Base-by-base conservation (phyloP, 2,888 invertebrate genomes). In the Frankliniella fusca region DNA sequence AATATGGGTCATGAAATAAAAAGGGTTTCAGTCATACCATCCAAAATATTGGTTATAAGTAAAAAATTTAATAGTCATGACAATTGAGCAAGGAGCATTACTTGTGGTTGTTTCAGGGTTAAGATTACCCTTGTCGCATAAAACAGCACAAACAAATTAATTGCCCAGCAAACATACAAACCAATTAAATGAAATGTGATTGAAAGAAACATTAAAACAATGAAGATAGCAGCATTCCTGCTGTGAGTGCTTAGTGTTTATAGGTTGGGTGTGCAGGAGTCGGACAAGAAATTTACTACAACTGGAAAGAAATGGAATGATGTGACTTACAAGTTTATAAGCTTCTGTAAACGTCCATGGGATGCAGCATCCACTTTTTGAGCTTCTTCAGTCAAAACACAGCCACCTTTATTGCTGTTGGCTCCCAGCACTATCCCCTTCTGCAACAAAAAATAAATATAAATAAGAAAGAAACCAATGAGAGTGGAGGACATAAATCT, bases 61-160 rank as follows among this genome's bases (percentile, higher is more conserved):
- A 2, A 76, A 76, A 54, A 27, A 76, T 27, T 76, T 76, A 27
- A 27, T 27, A 27, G 38, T 38, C 70, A 76, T 76, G 70, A 76
- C 70, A 12, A 27, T 76, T 76, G 70, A 76, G 70, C 70, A 76
- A 76, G n/a, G 70, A 76, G 70, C 70, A 76, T 76, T 76, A 76
- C 70, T 76, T 76, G 70, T 12, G 12, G 27, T 76, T 76, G 70
- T 76, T 76, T 27, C 70, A 27, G 70, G 23, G 70, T 76, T 23
- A 23, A 76, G 70, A 27, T 54, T 23, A 76, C 70, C 70, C 70
- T 1, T 76, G 27, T 76, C 9, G 27, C 70, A 76, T 27, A 76
- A 76, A 23, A 23, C n/a, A 10, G 27, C 70, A 76, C 27, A 76
- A 70, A 70, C 70, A 65, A 9, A 70, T 23, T 23, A 70, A 23